phyloP scores from a whole-genome alignment of 2,113 vertebrate species.

The Lipophrys pholis region DNA sequence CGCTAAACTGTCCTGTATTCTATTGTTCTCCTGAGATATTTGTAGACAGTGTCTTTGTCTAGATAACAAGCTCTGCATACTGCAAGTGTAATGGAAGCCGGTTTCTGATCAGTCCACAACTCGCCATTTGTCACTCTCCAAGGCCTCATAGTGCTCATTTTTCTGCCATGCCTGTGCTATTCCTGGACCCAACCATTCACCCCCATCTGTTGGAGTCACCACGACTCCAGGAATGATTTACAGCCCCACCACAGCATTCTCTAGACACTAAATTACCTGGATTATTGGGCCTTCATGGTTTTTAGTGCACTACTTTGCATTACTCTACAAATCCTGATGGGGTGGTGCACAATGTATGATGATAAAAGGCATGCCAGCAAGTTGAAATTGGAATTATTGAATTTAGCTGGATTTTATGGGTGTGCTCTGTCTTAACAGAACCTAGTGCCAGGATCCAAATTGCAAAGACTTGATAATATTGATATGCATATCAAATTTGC shows the following conservation, averaged over 20 bases:
- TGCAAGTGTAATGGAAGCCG: slow-evolving; percentile 51
- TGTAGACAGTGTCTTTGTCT: slow-evolving; percentile 45
- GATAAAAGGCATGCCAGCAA: slow-evolving; percentile 68
- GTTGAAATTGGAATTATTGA: slow-evolving; percentile 74
- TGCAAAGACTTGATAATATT: slow-evolving; percentile 66
- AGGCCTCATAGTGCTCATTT: slow-evolving; percentile 61
- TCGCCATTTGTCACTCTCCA: slow-evolving; percentile 71
- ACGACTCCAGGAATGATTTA: slow-evolving; percentile 78
- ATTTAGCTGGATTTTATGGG: slow-evolving; percentile 70
- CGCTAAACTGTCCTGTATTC: slow-evolving; percentile 6
- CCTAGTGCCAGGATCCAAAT: slow-evolving; percentile 62
- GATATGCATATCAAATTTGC: slow-evolving; percentile 65
- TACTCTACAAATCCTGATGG: slow-evolving; percentile 56
- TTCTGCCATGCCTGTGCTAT: slow-evolving; percentile 71
- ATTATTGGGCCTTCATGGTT: slow-evolving; percentile 79
- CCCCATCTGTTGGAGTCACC: slow-evolving; percentile 77
- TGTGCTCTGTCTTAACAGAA: slow-evolving; percentile 66
- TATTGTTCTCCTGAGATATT: slow-evolving; percentile 29
- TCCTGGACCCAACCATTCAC: slow-evolving; percentile 72
- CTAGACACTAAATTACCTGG: slow-evolving; percentile 79
- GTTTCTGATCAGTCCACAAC: slow-evolving; percentile 60
- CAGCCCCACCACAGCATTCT: slow-evolving; percentile 65
- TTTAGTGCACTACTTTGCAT: slow-evolving; percentile 79
- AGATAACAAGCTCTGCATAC: slow-evolving; percentile 44
- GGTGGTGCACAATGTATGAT: slow-evolving; percentile 70